phyloP scores from a whole-genome alignment of 2,113 vertebrate genomes.

The Ailurus styani region DNA sequence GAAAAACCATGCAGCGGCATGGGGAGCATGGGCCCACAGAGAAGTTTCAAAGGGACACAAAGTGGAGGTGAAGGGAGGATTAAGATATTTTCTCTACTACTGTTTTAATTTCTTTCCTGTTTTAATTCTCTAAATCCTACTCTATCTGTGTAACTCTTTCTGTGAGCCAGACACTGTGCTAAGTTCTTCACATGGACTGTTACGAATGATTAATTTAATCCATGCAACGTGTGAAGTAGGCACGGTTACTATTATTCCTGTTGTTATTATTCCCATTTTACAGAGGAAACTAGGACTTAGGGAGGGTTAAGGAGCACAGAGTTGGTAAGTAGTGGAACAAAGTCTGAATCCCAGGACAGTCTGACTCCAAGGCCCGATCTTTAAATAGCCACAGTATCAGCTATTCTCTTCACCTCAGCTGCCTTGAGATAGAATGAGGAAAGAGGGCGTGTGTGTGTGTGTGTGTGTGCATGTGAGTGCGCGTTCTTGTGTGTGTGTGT shows the following conservation, averaged over 20 bases:
- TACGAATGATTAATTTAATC: conserved; percentile 21
- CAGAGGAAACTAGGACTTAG: not conserved
- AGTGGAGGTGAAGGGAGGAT: not conserved
- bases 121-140: not conserved
- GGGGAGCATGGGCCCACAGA: not conserved
- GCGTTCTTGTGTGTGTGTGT: not conserved
- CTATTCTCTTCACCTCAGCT: not conserved
- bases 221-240: not conserved
- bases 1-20: not conserved
- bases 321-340: not conserved
- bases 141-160: not conserved
- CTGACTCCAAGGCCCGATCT: not conserved
- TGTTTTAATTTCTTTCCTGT: not conserved
- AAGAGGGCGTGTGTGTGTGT: not conserved
- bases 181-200: not conserved
- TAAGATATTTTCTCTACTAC: not conserved
- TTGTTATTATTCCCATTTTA: not conserved
- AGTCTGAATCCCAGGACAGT: not conserved
- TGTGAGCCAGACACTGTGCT: not conserved
- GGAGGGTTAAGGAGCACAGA: not conserved
- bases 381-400: not conserved
- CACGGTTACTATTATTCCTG: not conserved
- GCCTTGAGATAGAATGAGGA: not conserved
- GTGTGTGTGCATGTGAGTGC: not conserved
- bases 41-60: not conserved